A percentile compares a stretch with the other conserved stretches of the same genome.
These are phyloP conservation scores for Sarotherodon lohbergeri DNA, from an alignment of 2,113 vertebrate species.

Conservation along the genomic window DNA sequence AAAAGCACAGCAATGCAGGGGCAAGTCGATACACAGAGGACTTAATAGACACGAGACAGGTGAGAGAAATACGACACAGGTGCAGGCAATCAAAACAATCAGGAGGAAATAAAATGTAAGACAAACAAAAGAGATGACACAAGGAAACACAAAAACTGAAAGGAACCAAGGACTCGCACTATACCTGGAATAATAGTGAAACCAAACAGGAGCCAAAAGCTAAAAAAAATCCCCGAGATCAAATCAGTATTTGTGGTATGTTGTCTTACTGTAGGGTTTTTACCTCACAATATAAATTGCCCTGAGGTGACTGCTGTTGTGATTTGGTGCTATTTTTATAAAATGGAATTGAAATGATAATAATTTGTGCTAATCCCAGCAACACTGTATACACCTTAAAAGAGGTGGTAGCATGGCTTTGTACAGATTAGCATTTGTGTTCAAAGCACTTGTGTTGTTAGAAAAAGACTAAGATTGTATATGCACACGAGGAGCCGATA, in stretches of 20 bases:
- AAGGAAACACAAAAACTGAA: neutral
- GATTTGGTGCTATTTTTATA: neutral
- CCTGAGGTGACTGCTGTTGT: neutral
- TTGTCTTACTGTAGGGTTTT: neutral
- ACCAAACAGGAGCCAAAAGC: neutral
- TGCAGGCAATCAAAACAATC: neutral
- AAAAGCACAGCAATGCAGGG: neutral
- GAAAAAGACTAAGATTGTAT: neutral
- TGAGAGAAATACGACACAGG: neutral
- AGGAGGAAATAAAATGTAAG: neutral
- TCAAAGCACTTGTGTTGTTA: neutral
- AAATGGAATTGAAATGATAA: too few relatives aligned
- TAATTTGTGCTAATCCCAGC: neutral
- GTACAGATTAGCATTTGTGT: neutral
- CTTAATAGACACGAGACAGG: neutral
- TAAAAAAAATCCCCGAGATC: neutral
- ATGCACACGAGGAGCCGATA: neutral
- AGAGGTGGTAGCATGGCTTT: neutral
- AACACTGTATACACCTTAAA: neutral
- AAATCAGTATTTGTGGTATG: neutral
- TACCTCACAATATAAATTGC: neutral
- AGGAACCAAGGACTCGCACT: rapidly evolving
- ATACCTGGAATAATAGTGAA: neutral
- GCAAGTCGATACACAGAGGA: neutral
- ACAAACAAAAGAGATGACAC: neutral